Conservation (phyloP, 1,140 invertebrate genomes). For the Drosophila bipectinata region DNA sequence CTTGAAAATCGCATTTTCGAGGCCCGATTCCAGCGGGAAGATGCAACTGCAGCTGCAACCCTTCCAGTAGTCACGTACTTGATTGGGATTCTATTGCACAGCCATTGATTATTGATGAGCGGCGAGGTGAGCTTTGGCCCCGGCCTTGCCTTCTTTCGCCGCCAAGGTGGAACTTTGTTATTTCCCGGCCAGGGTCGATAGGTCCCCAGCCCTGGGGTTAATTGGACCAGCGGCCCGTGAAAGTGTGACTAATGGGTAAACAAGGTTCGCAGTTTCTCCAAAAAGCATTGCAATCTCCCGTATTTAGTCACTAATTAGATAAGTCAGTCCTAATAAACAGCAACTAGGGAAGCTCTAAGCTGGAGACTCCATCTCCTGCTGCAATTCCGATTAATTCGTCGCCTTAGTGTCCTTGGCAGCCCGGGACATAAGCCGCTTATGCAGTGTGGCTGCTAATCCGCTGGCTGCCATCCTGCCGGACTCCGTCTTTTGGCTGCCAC, state of each 20-base stretch:
- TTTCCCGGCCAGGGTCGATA: not conserved
- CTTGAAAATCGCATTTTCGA: conserved; percentile 39
- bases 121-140: conserved; percentile 30
- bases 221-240: not conserved
- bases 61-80: conserved; percentile 59
- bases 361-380: not conserved
- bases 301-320: not conserved
- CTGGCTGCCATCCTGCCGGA: conserved; percentile 27
- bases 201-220: not conserved
- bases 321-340: not conserved
- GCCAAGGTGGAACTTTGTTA: conserved; percentile 5
- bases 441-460: conserved; percentile 36
- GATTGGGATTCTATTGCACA: conserved; percentile 66
- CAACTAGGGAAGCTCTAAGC: conserved; percentile 12
- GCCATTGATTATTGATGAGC: conserved; percentile 58
- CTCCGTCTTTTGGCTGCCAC: not conserved
- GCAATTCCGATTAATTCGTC: conserved; percentile 37
- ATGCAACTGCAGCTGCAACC: conserved; percentile 31
- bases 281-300: too few species aligned
- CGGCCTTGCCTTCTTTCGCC: not conserved
- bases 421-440: conserved; percentile 38
- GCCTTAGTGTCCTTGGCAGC: conserved; percentile 26
- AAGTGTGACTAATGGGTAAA: not conserved
- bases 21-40: conserved; percentile 40
- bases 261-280: not conserved